A percentile compares a stretch with the other conserved stretches of the same genome.
phyloP scores from a whole-genome alignment of 1,140 invertebrate genomes.

The Drosophila fuyamai region DNA sequence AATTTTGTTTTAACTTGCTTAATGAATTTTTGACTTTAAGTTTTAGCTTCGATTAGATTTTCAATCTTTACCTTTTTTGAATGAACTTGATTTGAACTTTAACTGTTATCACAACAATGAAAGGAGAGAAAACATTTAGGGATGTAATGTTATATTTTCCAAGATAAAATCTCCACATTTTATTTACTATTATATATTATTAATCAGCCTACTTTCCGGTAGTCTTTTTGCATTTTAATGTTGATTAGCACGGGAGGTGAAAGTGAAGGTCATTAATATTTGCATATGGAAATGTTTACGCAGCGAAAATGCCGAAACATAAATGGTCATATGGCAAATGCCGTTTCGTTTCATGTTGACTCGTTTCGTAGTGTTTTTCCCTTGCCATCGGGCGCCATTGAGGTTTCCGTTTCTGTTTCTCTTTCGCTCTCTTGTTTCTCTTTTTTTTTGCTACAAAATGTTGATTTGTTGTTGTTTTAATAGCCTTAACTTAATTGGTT shows the following conservation, averaged over 20 bases:
- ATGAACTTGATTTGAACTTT: too few species aligned
- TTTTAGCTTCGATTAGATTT: too few species aligned
- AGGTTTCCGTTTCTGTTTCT: slow-evolving; percentile 48
- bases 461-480: slow-evolving; percentile 42
- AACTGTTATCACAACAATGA: too few species aligned
- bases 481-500: slow-evolving; percentile 75
- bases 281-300: slow-evolving; percentile 75
- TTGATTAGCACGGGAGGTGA: slow-evolving; percentile 59
- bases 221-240: slow-evolving; percentile 36
- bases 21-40: too few species aligned
- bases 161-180: too few species aligned
- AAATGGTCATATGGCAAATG: slow-evolving; percentile 60
- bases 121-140: too few species aligned
- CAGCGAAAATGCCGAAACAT: slow-evolving; percentile 58
- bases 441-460: slow-evolving; percentile 42
- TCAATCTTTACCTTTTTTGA: too few species aligned
- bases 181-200: neutral
- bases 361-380: slow-evolving; percentile 25
- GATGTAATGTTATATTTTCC: too few species aligned
- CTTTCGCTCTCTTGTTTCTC: slow-evolving; percentile 46
- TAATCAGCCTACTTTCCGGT: slow-evolving; percentile 7
- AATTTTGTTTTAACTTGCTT: too few species aligned
- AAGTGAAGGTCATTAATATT: slow-evolving; percentile 83
- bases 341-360: slow-evolving; percentile 31
- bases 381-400: slow-evolving; percentile 60